Conservation (phyloP, 2,888 invertebrate species). For the Mythimna ferrago region DNA sequence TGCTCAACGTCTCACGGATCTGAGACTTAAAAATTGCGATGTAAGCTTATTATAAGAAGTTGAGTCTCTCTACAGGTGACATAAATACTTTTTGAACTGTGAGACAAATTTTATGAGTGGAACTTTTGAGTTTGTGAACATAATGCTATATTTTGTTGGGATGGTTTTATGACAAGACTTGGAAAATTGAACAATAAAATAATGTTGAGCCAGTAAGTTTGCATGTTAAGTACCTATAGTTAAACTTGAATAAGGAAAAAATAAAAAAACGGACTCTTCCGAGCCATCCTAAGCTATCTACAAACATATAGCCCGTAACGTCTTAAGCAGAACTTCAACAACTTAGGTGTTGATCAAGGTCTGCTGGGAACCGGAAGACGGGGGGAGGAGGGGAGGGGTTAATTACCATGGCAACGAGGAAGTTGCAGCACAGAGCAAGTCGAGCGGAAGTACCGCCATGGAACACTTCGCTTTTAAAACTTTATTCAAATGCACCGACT, state of each 20-base stretch:
- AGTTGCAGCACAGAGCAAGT: slow-evolving; percentile 40
- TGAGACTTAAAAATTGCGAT: slow-evolving; percentile 57
- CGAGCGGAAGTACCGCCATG: slow-evolving; percentile 37
- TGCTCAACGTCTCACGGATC: slow-evolving; percentile 47
- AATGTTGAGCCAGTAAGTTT: not conserved
- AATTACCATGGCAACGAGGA: slow-evolving; percentile 49
- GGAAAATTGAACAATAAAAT: not conserved
- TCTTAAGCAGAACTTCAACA: slow-evolving; percentile 27
- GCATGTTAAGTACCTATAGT: not conserved
- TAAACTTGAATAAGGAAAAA: not conserved
- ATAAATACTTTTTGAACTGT: slow-evolving; percentile 36
- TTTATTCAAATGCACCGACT: slow-evolving; percentile 52
- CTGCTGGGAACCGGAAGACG: slow-evolving; percentile 13
- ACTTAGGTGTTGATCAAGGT: slow-evolving; percentile 41
- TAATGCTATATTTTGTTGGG: not conserved
- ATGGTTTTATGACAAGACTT: not conserved
- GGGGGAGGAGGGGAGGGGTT: slow-evolving; percentile 13
- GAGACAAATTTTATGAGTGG: slow-evolving; percentile 1
- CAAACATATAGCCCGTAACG: not conserved
- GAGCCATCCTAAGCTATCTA: not conserved
- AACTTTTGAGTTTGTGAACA: slow-evolving; percentile 16
- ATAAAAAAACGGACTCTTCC: not conserved
- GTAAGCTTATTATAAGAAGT: slow-evolving; percentile 46
- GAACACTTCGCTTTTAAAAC: slow-evolving; percentile 60
- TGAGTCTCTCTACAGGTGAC: slow-evolving; percentile 41